Evolutionary conservation across 2,113 vertebrate species (phyloP), one percentile per base, ranked within the genome.

Genomic region (Carassius gibelio): DNA sequence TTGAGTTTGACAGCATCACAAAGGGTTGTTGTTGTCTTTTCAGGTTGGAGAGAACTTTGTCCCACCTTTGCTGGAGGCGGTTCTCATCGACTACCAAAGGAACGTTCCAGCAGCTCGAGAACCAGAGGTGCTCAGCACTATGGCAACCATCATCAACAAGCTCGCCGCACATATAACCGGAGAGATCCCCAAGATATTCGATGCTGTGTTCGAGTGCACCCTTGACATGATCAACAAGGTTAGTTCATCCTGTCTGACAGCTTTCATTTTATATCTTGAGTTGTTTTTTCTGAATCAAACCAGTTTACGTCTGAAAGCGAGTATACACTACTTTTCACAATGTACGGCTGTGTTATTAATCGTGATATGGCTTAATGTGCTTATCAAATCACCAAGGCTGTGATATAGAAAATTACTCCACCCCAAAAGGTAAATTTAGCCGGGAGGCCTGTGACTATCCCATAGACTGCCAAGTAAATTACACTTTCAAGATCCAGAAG

Each of bases 181-280:
- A 88, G 97, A 98, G 93, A 99, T 99, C 94, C 97, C 97, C 93
- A 97, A 99, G 91, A 99, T 99, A 93, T 99, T 99, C 81, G 97
- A 99, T 90, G 97, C 97, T 69, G 97, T 99, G 71, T 99, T 99
- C 87, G 97, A 99, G 93, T 99, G 97, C 95, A 99, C 97, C 1
- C 92, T 99, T 86, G 98, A 98, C 91, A 99, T 99, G 97, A 99
- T 99, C 93, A 99, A 99, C 92, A 99, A 99, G 96, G 97, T 96
- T 91, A 80, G 87, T 87, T 9, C 36, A 21, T 15, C 13, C 19
- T 21, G 17, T 55, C 52, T 0, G 0, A 11, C n/a, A 23, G 61
- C 8, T 36, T 38, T 38, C 1, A 0, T 71, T 21, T 38, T 1
- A 69, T 13, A 64, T 64, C 62, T 62, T 8, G 1, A 14, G 0